Evolutionary conservation across 2,797 vertebrate genomes (phyloP).

Genomic region (Caiman crocodilus): DNA sequence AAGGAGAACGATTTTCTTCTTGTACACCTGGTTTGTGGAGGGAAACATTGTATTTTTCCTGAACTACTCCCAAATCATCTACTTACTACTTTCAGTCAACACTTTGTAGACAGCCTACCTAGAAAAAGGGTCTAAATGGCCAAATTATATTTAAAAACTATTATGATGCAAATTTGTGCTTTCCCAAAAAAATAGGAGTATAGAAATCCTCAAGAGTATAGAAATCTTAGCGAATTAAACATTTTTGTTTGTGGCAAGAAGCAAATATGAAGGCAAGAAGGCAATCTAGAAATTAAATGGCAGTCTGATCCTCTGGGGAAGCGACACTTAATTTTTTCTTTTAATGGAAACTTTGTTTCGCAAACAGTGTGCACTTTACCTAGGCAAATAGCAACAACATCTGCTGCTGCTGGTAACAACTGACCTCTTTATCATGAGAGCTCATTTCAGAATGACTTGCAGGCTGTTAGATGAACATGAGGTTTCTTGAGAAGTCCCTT

Average conservation of each 20-base stretch:
- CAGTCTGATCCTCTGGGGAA: slow-evolving; percentile 60
- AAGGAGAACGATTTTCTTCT: slow-evolving; percentile 61
- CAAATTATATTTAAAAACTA: neutral
- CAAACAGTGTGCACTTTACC: slow-evolving; percentile 55
- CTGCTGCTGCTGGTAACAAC: slow-evolving; percentile 68
- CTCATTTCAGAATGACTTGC: slow-evolving; percentile 66
- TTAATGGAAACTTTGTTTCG: slow-evolving; percentile 75
- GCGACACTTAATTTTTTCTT: slow-evolving; percentile 61
- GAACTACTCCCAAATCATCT: neutral
- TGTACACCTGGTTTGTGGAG: neutral
- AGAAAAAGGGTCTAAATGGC: neutral
- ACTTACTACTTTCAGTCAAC: neutral
- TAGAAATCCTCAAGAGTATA: slow-evolving; percentile 34
- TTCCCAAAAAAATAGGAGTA: neutral
- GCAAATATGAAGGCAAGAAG: slow-evolving; percentile 50
- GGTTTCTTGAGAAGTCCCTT: slow-evolving; percentile 52
- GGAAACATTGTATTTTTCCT: neutral
- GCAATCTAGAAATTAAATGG: slow-evolving; percentile 62
- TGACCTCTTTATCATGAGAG: slow-evolving; percentile 74
- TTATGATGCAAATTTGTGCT: neutral
- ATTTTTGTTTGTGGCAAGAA: slow-evolving; percentile 35
- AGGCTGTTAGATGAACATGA: slow-evolving; percentile 52
- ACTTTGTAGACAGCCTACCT: neutral
- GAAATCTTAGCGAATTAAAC: slow-evolving; percentile 22
- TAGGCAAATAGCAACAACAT: slow-evolving; percentile 62